Base-by-base conservation (phyloP, 1,140 invertebrate species). In the Brevipalpus yothersi region DNA sequence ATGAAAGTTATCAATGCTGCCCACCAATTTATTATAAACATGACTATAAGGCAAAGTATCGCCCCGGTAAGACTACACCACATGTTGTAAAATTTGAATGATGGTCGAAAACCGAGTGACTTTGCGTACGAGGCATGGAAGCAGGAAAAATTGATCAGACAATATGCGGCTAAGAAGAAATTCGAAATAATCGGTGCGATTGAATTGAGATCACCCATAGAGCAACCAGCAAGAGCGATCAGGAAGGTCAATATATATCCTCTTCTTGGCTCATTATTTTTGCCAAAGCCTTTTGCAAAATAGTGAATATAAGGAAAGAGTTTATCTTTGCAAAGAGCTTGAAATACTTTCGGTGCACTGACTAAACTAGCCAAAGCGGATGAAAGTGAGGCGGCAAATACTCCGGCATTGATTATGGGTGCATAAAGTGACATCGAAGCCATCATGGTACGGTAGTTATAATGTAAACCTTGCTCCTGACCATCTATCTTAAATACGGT, bases 171-270 rank as follows among this genome's bases (percentile, higher is more conserved):
- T 66, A 98, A 75, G 73, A 96, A 97, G 73, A 97, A 96, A 70
- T 97, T 97, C 21, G 91, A 95, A 63, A 98, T 96, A 57, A 97
- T 74, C 5, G 91, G 90, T 41, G 93, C 92, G 64, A 98, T 92
- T 7, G 79, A 77, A 71, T 97, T 94, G 45, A 76, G 63, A 17
- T 74, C 71, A 58, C 91, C 91, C 63, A 95, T 93, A 40, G 88
- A 73, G 62, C 93, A 74, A 67, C 95, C 95, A 4, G 77, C 75
- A 9, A 83, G 74, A 0, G 89, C 84, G n/a, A 97, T 82, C 40
- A 86, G 67, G 71, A 94, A 95, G 0, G 88, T 86, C 0, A 96
- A 74, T 10, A 92, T 75, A 68, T 97, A 97, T 58, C 87, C 90
- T 61, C 88, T 74, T 66, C 90, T 84, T 0, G 93, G 92, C 70